Evolutionary conservation across 2,888 invertebrate genomes (phyloP), one percentile per base, ranked within the genome.

Genomic region (Anthophora plumipes): DNA sequence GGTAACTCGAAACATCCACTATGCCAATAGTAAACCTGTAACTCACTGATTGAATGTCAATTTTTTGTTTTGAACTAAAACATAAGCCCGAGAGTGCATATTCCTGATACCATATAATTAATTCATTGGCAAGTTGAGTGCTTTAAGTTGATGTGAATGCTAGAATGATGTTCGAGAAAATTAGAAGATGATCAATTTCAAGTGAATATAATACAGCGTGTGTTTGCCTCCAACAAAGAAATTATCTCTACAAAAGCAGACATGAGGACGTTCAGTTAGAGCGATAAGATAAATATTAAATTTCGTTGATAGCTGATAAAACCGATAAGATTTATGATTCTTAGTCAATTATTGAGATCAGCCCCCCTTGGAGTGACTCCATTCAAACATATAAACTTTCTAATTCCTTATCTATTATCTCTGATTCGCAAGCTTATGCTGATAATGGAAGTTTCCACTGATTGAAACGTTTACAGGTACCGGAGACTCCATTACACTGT

Each of bases 211-310:
- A 11, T 25, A 25, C 6, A 14, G 9, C 11, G 43, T 11, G 17
- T 25, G n/a, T 20, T 67, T 20, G 25, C 37, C 37, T 22, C 48
- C 20, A 66, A 39, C 37, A 55, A 63, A 43, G 25, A 31, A 50
- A 39, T 66, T 55, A 66, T 73, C 73, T 66, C 2, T 4, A 31
- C 31, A 12, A 55, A n/a, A 61, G 12, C 14, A 8, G 0, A 22
- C 8, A 43, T 14, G 9, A 14, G 43, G 20, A 79, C 79, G 79
- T 61, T 39, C 41, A 22, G 52, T 59, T 22, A 22, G 4, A 20
- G 20, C 9, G 81, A 80, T 80, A 75, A 68, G 54, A 2, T 12
- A 46, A 8, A 39, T 20, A 48, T 52, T 48, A 50, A 67, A 50
- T 46, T 61, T 59, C 5, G 48, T 64, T 20, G n/a, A 63, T 50